Conservation (phyloP, 2,888 invertebrate species). For the Eristalis intricaria region DNA sequence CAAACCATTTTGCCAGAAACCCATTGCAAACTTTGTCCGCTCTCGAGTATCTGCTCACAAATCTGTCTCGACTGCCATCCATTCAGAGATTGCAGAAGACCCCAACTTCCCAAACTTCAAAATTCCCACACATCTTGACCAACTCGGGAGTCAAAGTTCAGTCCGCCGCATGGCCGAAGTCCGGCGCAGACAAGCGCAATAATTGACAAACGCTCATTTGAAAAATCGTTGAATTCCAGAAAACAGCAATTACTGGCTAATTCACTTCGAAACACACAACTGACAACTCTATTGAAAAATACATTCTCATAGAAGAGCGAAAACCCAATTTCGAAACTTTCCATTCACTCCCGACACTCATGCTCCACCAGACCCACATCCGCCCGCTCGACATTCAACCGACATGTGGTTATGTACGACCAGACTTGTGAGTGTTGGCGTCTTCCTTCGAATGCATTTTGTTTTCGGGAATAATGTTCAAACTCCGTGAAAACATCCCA, state of each 20-base stretch:
- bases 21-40: too few relatives aligned
- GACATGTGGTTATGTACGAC: not conserved
- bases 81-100: too few relatives aligned
- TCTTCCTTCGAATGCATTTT: not conserved
- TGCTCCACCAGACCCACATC: too few relatives aligned
- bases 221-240: not conserved
- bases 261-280: slow-evolving; percentile 17
- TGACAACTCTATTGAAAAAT: slow-evolving; percentile 32
- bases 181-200: not conserved
- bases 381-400: not conserved
- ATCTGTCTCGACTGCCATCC: too few relatives aligned
- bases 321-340: slow-evolving; percentile 25
- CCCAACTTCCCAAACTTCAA: not conserved
- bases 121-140: not conserved
- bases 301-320: not conserved
- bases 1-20: too few relatives aligned
- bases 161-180: not conserved
- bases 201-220: not conserved
- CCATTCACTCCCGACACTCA: not conserved
- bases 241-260: slow-evolving; percentile 9
- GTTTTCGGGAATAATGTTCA: not conserved
- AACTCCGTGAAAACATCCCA: slow-evolving; percentile 5
- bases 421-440: not conserved
- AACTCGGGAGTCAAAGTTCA: not conserved
- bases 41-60: too few relatives aligned